Conservation (phyloP, 2,113 vertebrate species). For the Gallinago undulata region DNA sequence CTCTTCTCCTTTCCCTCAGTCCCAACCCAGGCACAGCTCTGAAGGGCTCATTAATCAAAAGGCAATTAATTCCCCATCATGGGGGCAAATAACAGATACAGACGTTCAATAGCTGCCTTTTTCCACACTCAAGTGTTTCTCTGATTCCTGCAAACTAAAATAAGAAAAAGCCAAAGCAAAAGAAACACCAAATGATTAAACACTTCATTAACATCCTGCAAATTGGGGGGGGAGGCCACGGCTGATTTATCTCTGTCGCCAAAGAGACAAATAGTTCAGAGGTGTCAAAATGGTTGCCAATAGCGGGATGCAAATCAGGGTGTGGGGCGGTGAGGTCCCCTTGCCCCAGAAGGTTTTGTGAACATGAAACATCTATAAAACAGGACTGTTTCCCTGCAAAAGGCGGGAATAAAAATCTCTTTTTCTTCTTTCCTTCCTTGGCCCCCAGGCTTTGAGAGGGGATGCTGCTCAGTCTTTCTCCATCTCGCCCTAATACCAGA, state of each 20-base stretch:
- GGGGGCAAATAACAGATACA: constrained; percentile 63
- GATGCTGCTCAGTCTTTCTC: background rate
- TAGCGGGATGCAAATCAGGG: background rate
- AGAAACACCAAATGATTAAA: constrained; percentile 62
- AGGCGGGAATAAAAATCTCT: rapidly evolving
- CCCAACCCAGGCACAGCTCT: background rate
- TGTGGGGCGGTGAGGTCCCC: background rate
- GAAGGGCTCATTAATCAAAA: constrained; percentile 71
- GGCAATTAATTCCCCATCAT: constrained; percentile 69
- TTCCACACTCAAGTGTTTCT: constrained; percentile 14
- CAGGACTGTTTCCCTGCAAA: rapidly evolving
- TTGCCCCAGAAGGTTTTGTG: background rate
- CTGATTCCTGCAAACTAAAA: constrained; percentile 34
- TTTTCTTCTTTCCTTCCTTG: background rate
- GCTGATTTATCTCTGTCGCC: background rate
- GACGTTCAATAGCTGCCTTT: constrained; percentile 12
- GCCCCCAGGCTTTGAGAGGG: background rate
- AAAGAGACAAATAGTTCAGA: background rate
- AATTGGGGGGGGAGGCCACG: background rate
- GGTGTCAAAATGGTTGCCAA: rapidly evolving
- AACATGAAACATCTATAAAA: background rate
- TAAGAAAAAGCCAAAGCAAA: constrained; percentile 30
- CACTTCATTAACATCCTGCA: constrained; percentile 45
- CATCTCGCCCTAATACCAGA: rapidly evolving
- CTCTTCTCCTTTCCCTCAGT: background rate